Conservation (phyloP, 2,113 vertebrate species). For the Penelope pileata region DNA sequence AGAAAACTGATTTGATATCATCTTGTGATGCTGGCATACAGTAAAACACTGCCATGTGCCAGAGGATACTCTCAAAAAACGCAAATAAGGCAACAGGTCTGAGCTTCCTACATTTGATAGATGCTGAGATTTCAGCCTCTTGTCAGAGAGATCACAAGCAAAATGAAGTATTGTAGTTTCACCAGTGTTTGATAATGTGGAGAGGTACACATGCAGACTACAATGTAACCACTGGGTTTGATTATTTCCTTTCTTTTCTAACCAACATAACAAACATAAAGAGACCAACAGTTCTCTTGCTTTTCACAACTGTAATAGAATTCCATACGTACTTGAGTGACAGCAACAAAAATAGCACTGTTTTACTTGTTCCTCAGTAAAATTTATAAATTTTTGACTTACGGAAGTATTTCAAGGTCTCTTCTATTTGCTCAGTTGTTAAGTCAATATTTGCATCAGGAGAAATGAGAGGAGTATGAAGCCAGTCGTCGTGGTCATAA, state of each 20-base stretch:
- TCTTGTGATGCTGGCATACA: background rate
- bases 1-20: background rate
- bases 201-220: background rate
- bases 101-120: background rate
- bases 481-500: constrained; percentile 98
- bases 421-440: constrained; percentile 95
- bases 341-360: background rate
- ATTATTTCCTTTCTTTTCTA: background rate
- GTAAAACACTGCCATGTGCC: background rate
- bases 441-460: constrained; percentile 88
- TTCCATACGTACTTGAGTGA: background rate
- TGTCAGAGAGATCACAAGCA: background rate
- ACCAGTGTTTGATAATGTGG: background rate
- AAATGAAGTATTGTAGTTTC: background rate
- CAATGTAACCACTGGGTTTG: background rate
- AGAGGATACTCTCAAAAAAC: background rate
- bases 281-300: background rate
- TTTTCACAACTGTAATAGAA: background rate
- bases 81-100: background rate
- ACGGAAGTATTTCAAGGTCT: constrained; percentile 99
- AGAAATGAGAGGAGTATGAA: constrained; percentile 93
- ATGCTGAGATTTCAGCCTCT: background rate
- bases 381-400: constrained; percentile 71
- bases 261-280: background rate
- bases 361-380: background rate